Percentiles rank a stretch among this genome's conserved stretches.
phyloP scores from a whole-genome alignment of 2,888 invertebrate genomes.

The Pheosia tremula region DNA sequence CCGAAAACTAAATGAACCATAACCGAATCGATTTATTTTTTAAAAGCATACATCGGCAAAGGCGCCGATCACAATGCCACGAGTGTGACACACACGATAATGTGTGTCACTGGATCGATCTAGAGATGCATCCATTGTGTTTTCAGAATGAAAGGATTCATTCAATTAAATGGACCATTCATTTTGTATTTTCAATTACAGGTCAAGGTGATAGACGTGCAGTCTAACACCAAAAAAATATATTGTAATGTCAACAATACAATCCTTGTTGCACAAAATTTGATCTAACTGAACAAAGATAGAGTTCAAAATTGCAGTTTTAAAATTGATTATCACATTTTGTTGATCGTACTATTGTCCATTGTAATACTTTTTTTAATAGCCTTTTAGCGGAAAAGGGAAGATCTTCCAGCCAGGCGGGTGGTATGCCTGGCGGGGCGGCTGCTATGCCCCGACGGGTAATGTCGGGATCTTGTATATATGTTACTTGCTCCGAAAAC shows the following conservation, averaged over 20 bases:
- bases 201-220: constrained; percentile 7
- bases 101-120: constrained; percentile 73
- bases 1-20: constrained; percentile 68
- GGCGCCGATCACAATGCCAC: constrained; percentile 60
- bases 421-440: no score
- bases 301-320: neutral
- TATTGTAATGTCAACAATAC: neutral
- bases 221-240: neutral
- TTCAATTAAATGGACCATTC: constrained; percentile 18
- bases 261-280: constrained; percentile 12
- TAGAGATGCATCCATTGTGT: constrained; percentile 64
- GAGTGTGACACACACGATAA: constrained; percentile 55
- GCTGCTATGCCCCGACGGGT: no score
- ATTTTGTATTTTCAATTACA: constrained; percentile 27
- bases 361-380: no score
- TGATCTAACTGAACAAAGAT: neutral
- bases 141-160: constrained; percentile 27
- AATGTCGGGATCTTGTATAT: no score
- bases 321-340: neutral
- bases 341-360: no score
- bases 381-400: no score
- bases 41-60: constrained; percentile 45
- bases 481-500: no score
- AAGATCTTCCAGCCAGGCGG: no score
- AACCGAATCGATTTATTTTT: constrained; percentile 64